Evolutionary conservation across 1,140 invertebrate species (phyloP), one percentile per base, ranked within the genome.

Genomic region (Drosophila pandora): DNA sequence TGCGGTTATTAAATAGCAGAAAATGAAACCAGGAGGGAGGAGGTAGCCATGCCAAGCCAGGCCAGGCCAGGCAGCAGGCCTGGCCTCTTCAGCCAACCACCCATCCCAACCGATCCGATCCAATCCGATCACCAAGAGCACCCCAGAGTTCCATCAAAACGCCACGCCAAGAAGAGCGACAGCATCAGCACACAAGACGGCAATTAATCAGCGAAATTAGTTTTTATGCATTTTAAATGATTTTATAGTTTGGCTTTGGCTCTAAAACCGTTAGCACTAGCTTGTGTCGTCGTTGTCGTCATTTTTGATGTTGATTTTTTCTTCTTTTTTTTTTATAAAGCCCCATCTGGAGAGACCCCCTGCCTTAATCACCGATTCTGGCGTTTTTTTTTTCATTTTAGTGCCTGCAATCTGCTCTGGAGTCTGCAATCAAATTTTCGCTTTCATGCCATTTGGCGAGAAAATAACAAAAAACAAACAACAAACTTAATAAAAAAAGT

Each of bases 151-250:
- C 49, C 62, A 56, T 68, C 65, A 69, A 69, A 65, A 49, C 52
- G 41, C 56, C 25, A 28, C 25, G 25, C 25, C 25, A 28, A 6
- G 25, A 12, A 12, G 43, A 72, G 72, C 54, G 59, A 63, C 62
- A 45, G 25, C 73, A 45, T 30, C 73, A 57, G 53, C 68, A 60
- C 55, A 72, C 72, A 69, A 63, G 52, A 49, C 0, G 59, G 78
- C 82, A 87, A 87, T 87, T 87, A 87, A 87, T 87, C 82, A 87
- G 85, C 75, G 56, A 87, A 87, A 87, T 87, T 85, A 87, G 83
- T 87, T 87, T 70, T 87, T 87, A 87, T 87, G 83, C 83, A 87
- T 87, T 88, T 87, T 87, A 87, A 87, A 87, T 87, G 83, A 73
- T 76, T 76, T 81, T 67, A 50, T 74, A 71, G 64, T 57, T 69